Evolutionary conservation across 2,113 vertebrate genomes (phyloP), one percentile per base, ranked within the genome.

Genomic region (Macquaria australasica): DNA sequence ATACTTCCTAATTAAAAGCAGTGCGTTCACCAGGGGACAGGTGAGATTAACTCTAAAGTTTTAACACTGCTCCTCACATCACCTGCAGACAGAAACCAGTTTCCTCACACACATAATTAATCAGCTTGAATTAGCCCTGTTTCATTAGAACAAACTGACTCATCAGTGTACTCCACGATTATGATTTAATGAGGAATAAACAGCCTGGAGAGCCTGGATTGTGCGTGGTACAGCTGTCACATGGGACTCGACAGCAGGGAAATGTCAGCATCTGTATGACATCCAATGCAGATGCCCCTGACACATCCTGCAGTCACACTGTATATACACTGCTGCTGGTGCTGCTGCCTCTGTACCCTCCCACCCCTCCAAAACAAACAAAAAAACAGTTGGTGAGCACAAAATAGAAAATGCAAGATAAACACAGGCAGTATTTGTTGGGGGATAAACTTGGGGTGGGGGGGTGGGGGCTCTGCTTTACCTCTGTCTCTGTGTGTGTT

Each of bases 271-370:
- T 87, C 86, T 86, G 84, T 77, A 37, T 76, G 84, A 84, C 77
- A 88, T 51, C 60, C 14, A 77, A 59, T 79, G 79, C 85, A 89
- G 77, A 81, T 16, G 72, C 15, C 56, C 0, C 80, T 71, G 80
- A 89, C 72, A 90, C 77, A 85, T 85, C 82, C 90, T 87, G 91
- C 89, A 88, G 89, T 83, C 76, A 75, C 63, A 55, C 18, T 77
- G 70, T 39, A 56, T 8, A 56, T 50, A 89, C 43, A 50, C 31
- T 66, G 39, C 37, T 60, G 58, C 39, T 83, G 63, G 68, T 68
- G 67, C 78, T 34, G 21, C 25, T 67, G 69, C 41, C 28, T 45
- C 59, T 51, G 77, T 53, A 87, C 56, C n/a, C 51, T 1, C 25
- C 6, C 51, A 45, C 25, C 51, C 71, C 16, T 31, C 28, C 2